Conservation (phyloP, 1,140 invertebrate species). For the Matsumurasca onukii region DNA sequence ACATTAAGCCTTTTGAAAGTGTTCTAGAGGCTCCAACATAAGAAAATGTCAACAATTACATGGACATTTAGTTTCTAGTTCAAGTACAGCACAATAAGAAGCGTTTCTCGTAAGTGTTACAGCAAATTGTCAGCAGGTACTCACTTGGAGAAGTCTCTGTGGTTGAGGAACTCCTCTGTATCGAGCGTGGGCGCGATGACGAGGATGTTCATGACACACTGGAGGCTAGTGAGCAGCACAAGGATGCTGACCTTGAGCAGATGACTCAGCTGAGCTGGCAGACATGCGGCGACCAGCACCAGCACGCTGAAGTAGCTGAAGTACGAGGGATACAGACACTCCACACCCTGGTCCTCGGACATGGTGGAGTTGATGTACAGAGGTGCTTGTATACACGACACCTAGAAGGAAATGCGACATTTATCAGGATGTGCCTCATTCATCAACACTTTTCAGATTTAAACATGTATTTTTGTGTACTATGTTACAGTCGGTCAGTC, state of each 20-base stretch:
- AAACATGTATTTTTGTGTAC: too few relatives aligned
- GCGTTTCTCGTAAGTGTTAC: too few relatives aligned
- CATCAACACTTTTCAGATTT: too few relatives aligned
- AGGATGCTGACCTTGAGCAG: constrained; percentile 66
- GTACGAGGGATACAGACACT: constrained; percentile 71
- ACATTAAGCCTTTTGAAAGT: too few relatives aligned
- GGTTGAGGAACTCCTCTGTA: constrained; percentile 54
- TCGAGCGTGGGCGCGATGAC: constrained; percentile 57
- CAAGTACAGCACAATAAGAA: too few relatives aligned
- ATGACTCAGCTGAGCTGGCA: constrained; percentile 72
- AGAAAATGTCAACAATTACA: too few relatives aligned
- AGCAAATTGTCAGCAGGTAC: too few relatives aligned
- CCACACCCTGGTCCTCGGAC: constrained; percentile 39
- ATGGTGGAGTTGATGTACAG: constrained; percentile 34
- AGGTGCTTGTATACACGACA: constrained; percentile 16
- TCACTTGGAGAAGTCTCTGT: constrained; percentile 47
- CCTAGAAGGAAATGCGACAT: constrained; percentile 28
- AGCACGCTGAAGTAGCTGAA: constrained; percentile 70
- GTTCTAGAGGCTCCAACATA: too few relatives aligned
- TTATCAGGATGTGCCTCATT: too few relatives aligned
- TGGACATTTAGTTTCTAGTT: too few relatives aligned
- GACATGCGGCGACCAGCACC: constrained; percentile 66
- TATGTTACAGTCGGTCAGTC: too few relatives aligned
- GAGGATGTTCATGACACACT: constrained; percentile 63
- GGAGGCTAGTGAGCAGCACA: constrained; percentile 57